These are phyloP conservation scores for Cricetomys ansorgei DNA, from an alignment of 2,113 vertebrate genomes.

Conservation along the genomic window DNA sequence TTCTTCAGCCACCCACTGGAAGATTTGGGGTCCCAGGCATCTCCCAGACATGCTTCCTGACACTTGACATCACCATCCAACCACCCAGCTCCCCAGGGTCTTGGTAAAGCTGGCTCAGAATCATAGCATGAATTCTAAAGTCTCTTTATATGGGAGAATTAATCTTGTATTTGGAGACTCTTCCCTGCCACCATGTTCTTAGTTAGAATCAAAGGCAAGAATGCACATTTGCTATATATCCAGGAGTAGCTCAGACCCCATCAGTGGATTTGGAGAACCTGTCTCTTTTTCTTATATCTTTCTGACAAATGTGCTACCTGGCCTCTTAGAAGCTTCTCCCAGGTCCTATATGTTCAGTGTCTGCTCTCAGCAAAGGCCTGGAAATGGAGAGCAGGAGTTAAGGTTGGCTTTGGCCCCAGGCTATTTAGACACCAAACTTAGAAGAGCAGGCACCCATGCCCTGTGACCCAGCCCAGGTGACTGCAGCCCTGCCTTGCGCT, in stretches of 20 bases:
- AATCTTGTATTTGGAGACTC: background rate
- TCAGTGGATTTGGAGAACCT: no score
- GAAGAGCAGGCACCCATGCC: background rate
- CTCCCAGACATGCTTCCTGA: background rate
- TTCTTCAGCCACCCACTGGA: rapidly evolving
- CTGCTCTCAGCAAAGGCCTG: background rate
- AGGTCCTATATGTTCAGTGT: background rate
- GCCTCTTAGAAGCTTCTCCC: background rate
- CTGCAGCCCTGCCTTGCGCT: background rate
- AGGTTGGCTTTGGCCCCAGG: background rate
- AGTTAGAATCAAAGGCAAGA: background rate
- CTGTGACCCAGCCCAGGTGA: background rate
- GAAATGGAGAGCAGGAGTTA: background rate
- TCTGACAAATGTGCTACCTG: background rate
- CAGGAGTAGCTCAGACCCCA: background rate
- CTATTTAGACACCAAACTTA: background rate
- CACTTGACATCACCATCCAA: background rate
- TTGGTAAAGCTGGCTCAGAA: background rate
- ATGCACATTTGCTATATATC: rapidly evolving
- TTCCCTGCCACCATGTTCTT: background rate
- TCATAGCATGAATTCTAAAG: background rate
- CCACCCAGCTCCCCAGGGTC: background rate
- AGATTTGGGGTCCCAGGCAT: background rate
- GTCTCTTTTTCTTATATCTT: background rate
- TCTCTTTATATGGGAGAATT: background rate